Evolutionary conservation across 1,140 invertebrate species (phyloP).

Genomic region (Drosophila saltans): DNA sequence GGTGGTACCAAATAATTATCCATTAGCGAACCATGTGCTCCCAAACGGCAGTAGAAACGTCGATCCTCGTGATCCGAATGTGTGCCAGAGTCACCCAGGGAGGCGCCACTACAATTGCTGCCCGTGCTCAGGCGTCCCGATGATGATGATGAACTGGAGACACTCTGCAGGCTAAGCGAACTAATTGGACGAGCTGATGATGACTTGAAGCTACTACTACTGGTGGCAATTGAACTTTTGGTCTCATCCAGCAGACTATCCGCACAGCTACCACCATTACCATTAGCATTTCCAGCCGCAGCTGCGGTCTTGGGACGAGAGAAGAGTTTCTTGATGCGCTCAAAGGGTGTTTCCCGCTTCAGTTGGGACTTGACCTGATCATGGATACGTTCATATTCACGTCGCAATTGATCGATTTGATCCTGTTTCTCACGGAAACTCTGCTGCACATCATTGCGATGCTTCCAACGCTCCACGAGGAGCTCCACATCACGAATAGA

Average conservation of each 20-base stretch:
- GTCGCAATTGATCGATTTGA: constrained; percentile 90
- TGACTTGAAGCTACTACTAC: constrained; percentile 77
- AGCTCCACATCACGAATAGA: constrained; percentile 93
- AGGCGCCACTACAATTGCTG: constrained; percentile 89
- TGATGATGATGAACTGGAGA: constrained; percentile 88
- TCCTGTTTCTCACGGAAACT: constrained; percentile 93
- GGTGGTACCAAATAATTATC: constrained; percentile 86
- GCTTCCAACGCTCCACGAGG: constrained; percentile 92
- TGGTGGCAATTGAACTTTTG: constrained; percentile 79
- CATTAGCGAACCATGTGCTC: constrained; percentile 83
- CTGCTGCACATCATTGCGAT: constrained; percentile 92
- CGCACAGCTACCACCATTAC: constrained; percentile 31
- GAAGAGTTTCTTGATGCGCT: constrained; percentile 91
- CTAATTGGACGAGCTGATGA: constrained; percentile 87
- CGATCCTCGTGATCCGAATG: constrained; percentile 92
- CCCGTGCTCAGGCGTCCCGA: constrained; percentile 91
- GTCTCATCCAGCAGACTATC: constrained; percentile 78
- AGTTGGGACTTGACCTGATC: constrained; percentile 88
- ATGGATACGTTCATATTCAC: constrained; percentile 92
- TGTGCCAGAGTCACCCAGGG: constrained; percentile 91
- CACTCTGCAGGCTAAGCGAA: constrained; percentile 89
- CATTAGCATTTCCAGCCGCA: constrained; percentile 32
- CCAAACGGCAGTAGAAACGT: constrained; percentile 85
- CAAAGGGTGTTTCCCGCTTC: constrained; percentile 90
- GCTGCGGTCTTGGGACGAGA: constrained; percentile 85